These are phyloP conservation scores for Setipinna tenuifilis DNA, from an alignment of 2,797 vertebrate genomes.

Conservation along the genomic window DNA sequence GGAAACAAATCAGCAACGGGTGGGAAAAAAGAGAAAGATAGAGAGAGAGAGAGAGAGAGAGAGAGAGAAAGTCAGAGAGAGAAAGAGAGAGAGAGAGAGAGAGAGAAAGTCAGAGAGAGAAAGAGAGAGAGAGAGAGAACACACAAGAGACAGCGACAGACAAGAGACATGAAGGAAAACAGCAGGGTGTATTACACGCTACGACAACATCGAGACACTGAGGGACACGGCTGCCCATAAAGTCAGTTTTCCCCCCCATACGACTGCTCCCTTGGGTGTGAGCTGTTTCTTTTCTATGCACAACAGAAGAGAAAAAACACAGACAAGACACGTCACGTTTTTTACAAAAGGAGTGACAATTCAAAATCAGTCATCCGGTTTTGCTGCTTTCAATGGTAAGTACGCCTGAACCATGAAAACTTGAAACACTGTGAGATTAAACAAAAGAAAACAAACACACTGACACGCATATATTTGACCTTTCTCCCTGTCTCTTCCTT, in stretches of 20 bases:
- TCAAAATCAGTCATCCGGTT: conserved; percentile 40
- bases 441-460: not conserved
- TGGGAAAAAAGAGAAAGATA: conserved; percentile 38
- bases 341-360: conserved; percentile 44
- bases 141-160: too few species aligned
- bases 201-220: conserved; percentile 39
- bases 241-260: conserved; percentile 45
- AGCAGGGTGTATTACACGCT: conserved; percentile 30
- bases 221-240: conserved; percentile 39
- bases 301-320: conserved; percentile 42
- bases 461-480: not conserved
- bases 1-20: conserved; percentile 46
- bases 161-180: not conserved
- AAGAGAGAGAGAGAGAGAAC: too few species aligned
- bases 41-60: too few species aligned
- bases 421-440: not conserved
- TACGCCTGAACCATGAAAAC: conserved; percentile 5
- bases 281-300: conserved; percentile 22
- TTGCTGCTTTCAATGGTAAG: not conserved
- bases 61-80: conserved; percentile 29
- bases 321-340: conserved; percentile 44
- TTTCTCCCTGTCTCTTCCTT: not conserved
- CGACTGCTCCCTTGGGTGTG: conserved; percentile 32
- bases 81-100: too few species aligned
- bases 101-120: too few species aligned